Evolutionary conservation across 2,888 invertebrate species (phyloP), one percentile per base, ranked within the genome.

Genomic region (Itoplectis maculator): DNA sequence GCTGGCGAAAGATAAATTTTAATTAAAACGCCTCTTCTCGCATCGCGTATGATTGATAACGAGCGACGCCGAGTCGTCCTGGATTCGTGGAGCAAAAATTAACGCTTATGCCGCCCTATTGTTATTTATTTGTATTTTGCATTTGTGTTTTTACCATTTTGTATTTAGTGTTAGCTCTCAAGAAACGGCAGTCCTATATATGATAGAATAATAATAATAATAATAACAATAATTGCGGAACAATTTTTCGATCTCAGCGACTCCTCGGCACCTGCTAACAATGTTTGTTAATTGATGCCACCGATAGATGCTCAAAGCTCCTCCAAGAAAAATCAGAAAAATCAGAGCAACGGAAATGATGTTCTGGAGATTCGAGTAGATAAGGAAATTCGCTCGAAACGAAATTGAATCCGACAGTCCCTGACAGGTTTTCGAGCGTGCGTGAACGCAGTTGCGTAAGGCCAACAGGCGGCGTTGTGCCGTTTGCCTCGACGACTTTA

Each of bases 1-100:
- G 20, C 45, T 23, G 63, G 40, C 63, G 8, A 61, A 23, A 40
- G n/a, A 78, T 65, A 42, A 42, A 63, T 63, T 63, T 63, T 63
- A 45, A 63, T 63, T 63, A 23, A 61, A 61, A 61, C 15, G 23
- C n/a, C 5, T 47, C n/a, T 35, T 40, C 59, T 6, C 9, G 18
- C 15, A 37, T 37, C 37, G 37, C 37, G 37, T 29, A 37, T 15
- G 5, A 11, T 54, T 23, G 54, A 54, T 54, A 15, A 61, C 18
- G 37, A n/a, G 15, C 6, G 8, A 61, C 37, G 35, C 7, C 59
- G 15, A 37, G 37, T 61, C 37, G n/a, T n/a, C n/a, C n/a, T n/a
- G n/a, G n/a, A n/a, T n/a, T n/a, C n/a, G n/a, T n/a, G 29, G 29
- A 29, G 29, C 2, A 5, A 5, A 29, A 29, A 3, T 29, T 29